phyloP scores from a whole-genome alignment of 37 sponge, comb jelly and placozoan species.

The Agelas oroides region DNA sequence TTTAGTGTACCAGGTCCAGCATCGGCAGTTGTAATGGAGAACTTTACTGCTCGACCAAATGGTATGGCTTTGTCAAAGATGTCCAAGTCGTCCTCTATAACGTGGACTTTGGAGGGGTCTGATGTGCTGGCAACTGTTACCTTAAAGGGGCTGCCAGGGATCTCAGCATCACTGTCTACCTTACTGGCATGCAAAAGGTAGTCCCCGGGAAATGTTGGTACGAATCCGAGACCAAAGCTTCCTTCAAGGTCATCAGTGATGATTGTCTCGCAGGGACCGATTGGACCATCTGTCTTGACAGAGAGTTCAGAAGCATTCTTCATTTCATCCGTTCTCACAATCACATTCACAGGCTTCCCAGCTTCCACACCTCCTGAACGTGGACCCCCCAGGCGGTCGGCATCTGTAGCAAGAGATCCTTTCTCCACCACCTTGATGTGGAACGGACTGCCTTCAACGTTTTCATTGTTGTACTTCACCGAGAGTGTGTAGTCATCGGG shows the following conservation, averaged over 20 bases:
- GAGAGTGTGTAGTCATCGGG: conserved; percentile 59
- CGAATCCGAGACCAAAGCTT: conserved; percentile 12
- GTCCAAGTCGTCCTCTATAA: conserved; percentile 62
- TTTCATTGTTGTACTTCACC: conserved; percentile 21
- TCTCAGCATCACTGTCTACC: conserved; percentile 2
- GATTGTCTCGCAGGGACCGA: conserved; percentile 1
- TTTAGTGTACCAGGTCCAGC: conserved; percentile 82
- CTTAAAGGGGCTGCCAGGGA: conserved; percentile 49
- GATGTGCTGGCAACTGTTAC: conserved; percentile 37
- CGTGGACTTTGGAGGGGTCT: conserved; percentile 65
- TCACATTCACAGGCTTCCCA: conserved; percentile 31
- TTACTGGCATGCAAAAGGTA: conserved; percentile 21
- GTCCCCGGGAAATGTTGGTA: conserved; percentile 38
- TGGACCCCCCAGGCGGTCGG: neutral
- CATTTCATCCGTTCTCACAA: neutral
- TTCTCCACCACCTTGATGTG: conserved; percentile 63
- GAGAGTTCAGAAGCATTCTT: neutral
- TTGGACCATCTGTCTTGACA: conserved; percentile 33
- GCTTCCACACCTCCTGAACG: conserved; percentile 25
- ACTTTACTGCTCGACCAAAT: conserved; percentile 44
- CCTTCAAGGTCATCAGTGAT: neutral
- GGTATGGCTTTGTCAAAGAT: conserved; percentile 38
- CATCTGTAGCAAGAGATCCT: conserved; percentile 21
- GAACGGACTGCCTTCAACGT: conserved; percentile 69
- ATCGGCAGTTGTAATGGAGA: conserved; percentile 68